Evolutionary conservation across 2,113 vertebrate species (phyloP), one percentile per base, ranked within the genome.

Genomic region (Tretioscincus oriximinensis): DNA sequence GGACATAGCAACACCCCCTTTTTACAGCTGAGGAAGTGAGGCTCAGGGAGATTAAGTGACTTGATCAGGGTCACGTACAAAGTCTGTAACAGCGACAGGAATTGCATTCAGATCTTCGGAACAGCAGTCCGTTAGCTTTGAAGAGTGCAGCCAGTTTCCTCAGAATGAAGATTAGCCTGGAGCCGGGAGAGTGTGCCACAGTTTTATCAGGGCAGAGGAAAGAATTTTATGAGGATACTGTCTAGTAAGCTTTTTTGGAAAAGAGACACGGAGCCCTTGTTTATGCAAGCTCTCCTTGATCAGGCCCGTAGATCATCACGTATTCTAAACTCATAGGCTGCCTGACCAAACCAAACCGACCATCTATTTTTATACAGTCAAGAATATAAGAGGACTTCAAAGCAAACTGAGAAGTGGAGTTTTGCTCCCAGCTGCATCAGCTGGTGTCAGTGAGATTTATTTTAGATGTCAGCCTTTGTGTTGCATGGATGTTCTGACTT

Each of bases 81-180:
- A 35, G 9, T 76, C 28, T 28, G 1, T 11, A 73, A 22, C 2
- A n/a, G 31, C 65, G 60, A 54, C 4, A 63, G 76, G 70, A 74
- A 26, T n/a, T 31, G 21, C 47, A 54, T 26, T 21, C 28, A 24
- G 60, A 65, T 63, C 77, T 77, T 47, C 14, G 21, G 51, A 71
- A 14, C 60, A 24, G 1, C 9, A 60, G 9, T 54, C 73, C 72
- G 61, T 76, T 81, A 68, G 64, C 80, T 81, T 76, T 81, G 72
- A 81, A 75, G 80, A 58, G 73, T 29, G 80, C 72, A 81, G 70
- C 78, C 78, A 73, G 78, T 35, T 81, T 73, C 76, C 69, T 67
- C 58, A 75, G 77, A 74, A 41, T 67, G 28, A 75, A 84, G 76
- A 74, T 68, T 74, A 84, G 54, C 64, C 35, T 41, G 71, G 73